Evolutionary conservation across 2,113 vertebrate genomes (phyloP).

Genomic region (Gobio gobio): DNA sequence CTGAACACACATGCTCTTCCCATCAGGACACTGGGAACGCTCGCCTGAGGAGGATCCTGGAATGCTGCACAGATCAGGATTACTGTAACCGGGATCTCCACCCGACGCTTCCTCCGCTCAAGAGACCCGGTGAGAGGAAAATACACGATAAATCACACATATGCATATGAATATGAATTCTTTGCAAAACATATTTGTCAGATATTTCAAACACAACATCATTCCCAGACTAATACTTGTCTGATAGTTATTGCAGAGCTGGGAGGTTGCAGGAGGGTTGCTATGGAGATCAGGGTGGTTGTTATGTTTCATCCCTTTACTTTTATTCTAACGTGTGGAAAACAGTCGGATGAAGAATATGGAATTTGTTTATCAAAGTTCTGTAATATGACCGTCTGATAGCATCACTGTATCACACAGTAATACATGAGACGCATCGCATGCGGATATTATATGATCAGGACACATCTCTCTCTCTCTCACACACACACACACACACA

Average conservation of each 20-base stretch:
- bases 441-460: neutral
- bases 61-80: slow-evolving; percentile 91
- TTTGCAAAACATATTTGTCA: no score
- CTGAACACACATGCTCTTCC: neutral
- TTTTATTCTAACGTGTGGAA: neutral
- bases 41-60: slow-evolving; percentile 84
- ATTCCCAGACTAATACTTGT: no score
- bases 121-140: slow-evolving; percentile 79
- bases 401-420: no score
- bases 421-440: no score
- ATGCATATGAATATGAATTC: no score
- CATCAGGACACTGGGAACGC: slow-evolving; percentile 86
- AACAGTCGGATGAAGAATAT: neutral
- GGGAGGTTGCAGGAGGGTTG: neutral
- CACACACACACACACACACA: slow-evolving; percentile 36
- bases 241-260: no score
- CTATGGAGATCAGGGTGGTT: neutral
- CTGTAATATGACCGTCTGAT: no score
- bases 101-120: slow-evolving; percentile 88
- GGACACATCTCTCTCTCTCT: no score
- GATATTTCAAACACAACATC: no score
- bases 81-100: slow-evolving; percentile 92
- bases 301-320: neutral
- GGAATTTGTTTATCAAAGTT: neutral
- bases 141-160: no score